Conservation (phyloP, 2,797 vertebrate genomes). For the Cyclura pinguis region DNA sequence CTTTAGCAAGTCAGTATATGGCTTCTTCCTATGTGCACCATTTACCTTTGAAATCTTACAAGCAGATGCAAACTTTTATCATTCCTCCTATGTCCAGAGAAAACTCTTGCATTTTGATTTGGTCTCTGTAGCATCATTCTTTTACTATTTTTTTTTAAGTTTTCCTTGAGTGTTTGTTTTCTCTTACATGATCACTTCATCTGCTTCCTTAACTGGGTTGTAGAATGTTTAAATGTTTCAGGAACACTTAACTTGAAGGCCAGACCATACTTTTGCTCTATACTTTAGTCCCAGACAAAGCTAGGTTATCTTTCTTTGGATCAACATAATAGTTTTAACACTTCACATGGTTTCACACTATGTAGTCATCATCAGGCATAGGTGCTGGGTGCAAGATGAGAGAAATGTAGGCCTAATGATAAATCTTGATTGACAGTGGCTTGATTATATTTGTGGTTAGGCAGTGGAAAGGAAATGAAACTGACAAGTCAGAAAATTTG, state of each 20-base stretch:
- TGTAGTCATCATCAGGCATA: neutral
- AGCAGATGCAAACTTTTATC: neutral
- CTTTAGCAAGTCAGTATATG: neutral
- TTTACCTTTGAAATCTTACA: slow-evolving; percentile 15
- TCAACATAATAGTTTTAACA: neutral
- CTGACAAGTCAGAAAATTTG: slow-evolving; percentile 8
- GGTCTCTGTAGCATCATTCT: slow-evolving; percentile 30
- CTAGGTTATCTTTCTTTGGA: neutral
- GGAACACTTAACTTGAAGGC: neutral
- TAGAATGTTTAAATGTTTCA: neutral
- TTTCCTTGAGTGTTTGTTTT: slow-evolving; percentile 32
- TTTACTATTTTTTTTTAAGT: slow-evolving; percentile 31
- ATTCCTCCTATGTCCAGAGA: neutral
- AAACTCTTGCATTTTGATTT: neutral
- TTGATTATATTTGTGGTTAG: slow-evolving; percentile 1
- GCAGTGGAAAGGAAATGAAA: slow-evolving; percentile 17
- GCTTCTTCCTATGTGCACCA: neutral
- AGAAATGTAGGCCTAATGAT: neutral
- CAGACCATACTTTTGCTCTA: neutral
- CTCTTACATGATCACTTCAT: slow-evolving; percentile 27
- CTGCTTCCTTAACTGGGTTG: slow-evolving; percentile 25
- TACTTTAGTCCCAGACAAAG: neutral
- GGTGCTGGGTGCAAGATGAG: neutral
- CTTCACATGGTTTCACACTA: neutral
- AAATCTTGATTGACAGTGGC: neutral